Evolutionary conservation across 2,888 invertebrate genomes (phyloP), one percentile per base, ranked within the genome.

Genomic region (Cheilosia urbana): DNA sequence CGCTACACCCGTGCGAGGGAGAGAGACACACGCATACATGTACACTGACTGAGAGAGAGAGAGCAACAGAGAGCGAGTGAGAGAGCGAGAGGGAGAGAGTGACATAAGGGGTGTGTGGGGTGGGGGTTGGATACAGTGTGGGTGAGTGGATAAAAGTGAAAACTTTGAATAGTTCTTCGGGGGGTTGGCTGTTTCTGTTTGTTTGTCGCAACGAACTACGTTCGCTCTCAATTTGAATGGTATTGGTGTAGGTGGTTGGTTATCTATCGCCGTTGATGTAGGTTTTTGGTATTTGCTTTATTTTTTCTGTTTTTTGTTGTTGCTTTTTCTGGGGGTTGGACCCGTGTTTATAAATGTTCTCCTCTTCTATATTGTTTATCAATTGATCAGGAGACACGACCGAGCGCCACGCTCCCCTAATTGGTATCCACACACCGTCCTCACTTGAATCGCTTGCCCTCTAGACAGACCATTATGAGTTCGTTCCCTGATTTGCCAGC

Each of bases 231-330:
- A 84, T 24, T 66, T 45, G 37, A 75, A 76, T 76, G 65, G 63
- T 80, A 80, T 84, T 84, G 83, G 72, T 79, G 79, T 79, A 84
- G 83, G 83, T 79, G 79, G 55, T 30, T 78, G 57, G 42, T 79
- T 77, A 58, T 45, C 45, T 72, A 66, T 77, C 24, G 24, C 63
- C 51, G 55, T 75, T 79, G 68, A 51, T 75, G 66, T 68, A 63
- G 68, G 37, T 66, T 73, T 53, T 75, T 58, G 68, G 37, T 66
- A 66, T 53, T 75, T 58, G 2, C 9, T 7, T 30, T 53, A 15
- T 34, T 9, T 9, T 68, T 15, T 58, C 0, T 13, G 11, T 49
- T 24, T 55, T 51, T 51, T 24, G 1, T 13, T 30, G 30, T 9
- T 30, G 30, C 9, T 30, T 30, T 30, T 62, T 17, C 34, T 9